phyloP scores from a whole-genome alignment of 2,113 vertebrate genomes.

The Crotalus tigris region DNA sequence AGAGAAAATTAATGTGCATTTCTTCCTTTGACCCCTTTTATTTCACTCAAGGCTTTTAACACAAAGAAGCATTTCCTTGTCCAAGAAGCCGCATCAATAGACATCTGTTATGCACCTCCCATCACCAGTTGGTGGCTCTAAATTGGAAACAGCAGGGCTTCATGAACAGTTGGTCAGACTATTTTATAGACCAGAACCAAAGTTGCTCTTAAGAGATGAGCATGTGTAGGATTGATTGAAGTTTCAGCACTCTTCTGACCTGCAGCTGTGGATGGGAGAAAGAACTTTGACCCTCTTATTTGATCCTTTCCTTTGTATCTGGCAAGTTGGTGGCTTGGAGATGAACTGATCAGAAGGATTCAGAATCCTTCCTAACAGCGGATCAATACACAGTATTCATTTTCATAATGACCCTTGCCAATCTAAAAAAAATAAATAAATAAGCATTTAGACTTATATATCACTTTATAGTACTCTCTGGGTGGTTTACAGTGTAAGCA shows the following conservation, averaged over 20 bases:
- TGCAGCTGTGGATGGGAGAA: background rate
- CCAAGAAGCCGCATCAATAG: background rate
- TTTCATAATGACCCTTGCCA: conserved; percentile 20
- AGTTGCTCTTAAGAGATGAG: conserved; percentile 5
- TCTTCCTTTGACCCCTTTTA: conserved; percentile 1
- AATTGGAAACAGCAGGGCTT: conserved; percentile 28
- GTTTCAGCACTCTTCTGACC: conserved; percentile 15
- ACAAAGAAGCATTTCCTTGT: conserved; percentile 2
- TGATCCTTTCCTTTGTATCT: conserved; percentile 34
- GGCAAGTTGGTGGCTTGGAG: conserved; percentile 31
- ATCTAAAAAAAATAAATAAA: conserved; percentile 23
- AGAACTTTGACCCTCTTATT: background rate
- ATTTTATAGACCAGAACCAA: background rate
- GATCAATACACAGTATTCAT: conserved; percentile 22
- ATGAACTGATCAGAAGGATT: background rate
- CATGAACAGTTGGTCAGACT: conserved; percentile 12
- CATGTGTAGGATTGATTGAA: conserved; percentile 5
- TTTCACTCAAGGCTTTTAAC: background rate
- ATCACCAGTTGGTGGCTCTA: conserved; percentile 8
- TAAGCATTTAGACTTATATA: too few species aligned
- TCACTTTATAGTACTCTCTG: too few species aligned
- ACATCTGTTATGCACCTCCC: background rate
- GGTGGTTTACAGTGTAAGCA: too few species aligned
- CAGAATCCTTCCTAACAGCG: conserved; percentile 36
- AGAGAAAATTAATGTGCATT: conserved; percentile 33